Conservation (phyloP, 2,888 invertebrate species). For the Sarcophaga carnaria region DNA sequence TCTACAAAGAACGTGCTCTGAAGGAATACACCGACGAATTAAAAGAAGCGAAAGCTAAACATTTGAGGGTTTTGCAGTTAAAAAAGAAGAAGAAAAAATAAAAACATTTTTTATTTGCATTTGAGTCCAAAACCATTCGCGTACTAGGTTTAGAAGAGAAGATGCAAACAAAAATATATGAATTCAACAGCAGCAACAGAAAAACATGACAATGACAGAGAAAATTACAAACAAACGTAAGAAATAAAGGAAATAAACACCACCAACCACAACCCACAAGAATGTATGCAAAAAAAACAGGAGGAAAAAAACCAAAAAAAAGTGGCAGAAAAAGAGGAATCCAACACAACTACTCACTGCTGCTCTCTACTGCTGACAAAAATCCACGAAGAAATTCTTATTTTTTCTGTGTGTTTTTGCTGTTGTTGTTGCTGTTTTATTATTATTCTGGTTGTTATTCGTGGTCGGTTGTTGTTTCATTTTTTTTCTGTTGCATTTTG, state of each 20-base stretch:
- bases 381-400: constrained; percentile 43
- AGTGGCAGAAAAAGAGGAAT: no score
- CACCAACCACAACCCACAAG: constrained; percentile 65
- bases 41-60: constrained; percentile 16
- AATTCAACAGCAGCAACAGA: constrained; percentile 40
- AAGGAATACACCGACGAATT: constrained; percentile 45
- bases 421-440: constrained; percentile 24
- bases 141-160: constrained; percentile 12
- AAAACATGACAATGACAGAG: constrained; percentile 67
- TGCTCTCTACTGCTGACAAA: constrained; percentile 46
- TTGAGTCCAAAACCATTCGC: constrained; percentile 33
- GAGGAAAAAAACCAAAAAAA: no score
- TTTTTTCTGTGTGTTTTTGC: constrained; percentile 49
- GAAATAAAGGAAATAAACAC: constrained; percentile 50
- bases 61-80: neutral
- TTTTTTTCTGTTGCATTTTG: constrained; percentile 45
- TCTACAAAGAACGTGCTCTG: constrained; percentile 63
- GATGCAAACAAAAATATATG: constrained; percentile 55
- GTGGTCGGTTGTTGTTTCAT: constrained; percentile 20
- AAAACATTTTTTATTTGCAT: constrained; percentile 59
- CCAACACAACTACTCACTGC: no score
- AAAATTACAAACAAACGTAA: constrained; percentile 42
- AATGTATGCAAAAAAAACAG: constrained; percentile 8
- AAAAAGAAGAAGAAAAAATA: neutral
- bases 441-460: constrained; percentile 39